phyloP scores from a whole-genome alignment of 2,888 invertebrate species.

The Catocala nupta region DNA sequence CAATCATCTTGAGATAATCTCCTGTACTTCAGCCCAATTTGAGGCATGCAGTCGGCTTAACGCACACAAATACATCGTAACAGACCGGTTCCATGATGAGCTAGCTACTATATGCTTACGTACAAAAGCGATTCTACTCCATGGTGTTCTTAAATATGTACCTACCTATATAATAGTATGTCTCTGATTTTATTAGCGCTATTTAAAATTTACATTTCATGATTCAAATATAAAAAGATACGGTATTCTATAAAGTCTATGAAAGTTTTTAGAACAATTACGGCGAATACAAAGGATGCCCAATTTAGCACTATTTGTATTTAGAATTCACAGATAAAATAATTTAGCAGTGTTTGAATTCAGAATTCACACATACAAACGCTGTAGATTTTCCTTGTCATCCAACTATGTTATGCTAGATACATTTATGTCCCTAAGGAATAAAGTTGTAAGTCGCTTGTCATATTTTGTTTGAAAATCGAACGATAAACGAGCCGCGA shows the following conservation, averaged over 20 bases:
- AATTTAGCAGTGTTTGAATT: too few species aligned
- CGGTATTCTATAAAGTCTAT: too few species aligned
- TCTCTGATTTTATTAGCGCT: too few species aligned
- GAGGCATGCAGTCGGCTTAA: slow-evolving; percentile 82
- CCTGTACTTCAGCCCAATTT: slow-evolving; percentile 87
- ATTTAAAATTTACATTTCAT: too few species aligned
- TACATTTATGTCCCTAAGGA: slow-evolving; percentile 28
- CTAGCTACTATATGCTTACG: slow-evolving; percentile 26
- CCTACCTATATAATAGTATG: too few species aligned
- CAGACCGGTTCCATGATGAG: slow-evolving; percentile 45
- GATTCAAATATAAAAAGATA: too few species aligned
- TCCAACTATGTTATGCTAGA: neutral
- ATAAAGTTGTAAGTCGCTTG: slow-evolving; percentile 47
- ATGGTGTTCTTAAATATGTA: neutral
- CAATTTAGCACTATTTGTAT: too few species aligned
- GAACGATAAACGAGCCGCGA: slow-evolving; percentile 46
- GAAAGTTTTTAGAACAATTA: too few species aligned
- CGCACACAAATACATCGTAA: slow-evolving; percentile 64
- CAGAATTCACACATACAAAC: too few species aligned
- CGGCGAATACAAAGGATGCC: too few species aligned
- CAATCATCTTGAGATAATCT: slow-evolving; percentile 90
- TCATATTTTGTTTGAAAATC: slow-evolving; percentile 43
- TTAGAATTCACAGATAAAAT: neutral
- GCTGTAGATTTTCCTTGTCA: too few species aligned
- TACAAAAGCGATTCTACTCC: slow-evolving; percentile 1